Percentiles rank a stretch among this genome's conserved stretches.
phyloP scores from a whole-genome alignment of 1,140 invertebrate genomes.

The Lucilia sericata region DNA sequence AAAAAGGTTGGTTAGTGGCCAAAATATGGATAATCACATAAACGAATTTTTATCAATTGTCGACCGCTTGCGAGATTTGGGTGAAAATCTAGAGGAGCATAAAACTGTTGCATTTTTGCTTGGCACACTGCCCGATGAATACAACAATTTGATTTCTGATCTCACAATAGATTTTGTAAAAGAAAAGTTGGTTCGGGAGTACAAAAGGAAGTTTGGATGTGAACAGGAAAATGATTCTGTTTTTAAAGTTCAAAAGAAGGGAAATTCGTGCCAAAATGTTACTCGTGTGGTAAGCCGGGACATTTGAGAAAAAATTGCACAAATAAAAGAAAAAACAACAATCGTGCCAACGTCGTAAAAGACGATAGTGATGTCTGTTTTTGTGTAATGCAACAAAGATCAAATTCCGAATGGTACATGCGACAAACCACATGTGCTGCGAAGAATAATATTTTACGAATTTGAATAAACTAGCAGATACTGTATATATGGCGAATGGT shows the following conservation, averaged over 20 bases:
- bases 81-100: conserved; percentile 51
- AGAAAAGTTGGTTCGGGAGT: conserved; percentile 38
- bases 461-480: not conserved
- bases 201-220: not conserved
- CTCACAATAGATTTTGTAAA: conserved; percentile 50
- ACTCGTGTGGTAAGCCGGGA: conserved; percentile 25
- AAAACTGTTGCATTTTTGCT: conserved; percentile 53
- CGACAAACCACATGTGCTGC: conserved; percentile 9
- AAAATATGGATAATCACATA: conserved; percentile 47
- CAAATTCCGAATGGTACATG: conserved; percentile 23
- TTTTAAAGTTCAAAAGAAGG: conserved; percentile 3
- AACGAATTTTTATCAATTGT: conserved; percentile 52
- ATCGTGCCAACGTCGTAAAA: not conserved
- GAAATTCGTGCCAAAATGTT: conserved; percentile 27
- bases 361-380: conserved; percentile 28
- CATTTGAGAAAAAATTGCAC: conserved; percentile 17
- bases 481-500: conserved; percentile 8
- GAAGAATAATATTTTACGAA: conserved; percentile 9
- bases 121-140: conserved; percentile 52
- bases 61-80: conserved; percentile 49
- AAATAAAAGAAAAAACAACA: conserved; percentile 6
- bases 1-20: not conserved
- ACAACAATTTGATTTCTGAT: conserved; percentile 53
- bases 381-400: not conserved
- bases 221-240: not conserved